Conservation (phyloP, 2,888 invertebrate genomes). For the Rhagonycha fulva region DNA sequence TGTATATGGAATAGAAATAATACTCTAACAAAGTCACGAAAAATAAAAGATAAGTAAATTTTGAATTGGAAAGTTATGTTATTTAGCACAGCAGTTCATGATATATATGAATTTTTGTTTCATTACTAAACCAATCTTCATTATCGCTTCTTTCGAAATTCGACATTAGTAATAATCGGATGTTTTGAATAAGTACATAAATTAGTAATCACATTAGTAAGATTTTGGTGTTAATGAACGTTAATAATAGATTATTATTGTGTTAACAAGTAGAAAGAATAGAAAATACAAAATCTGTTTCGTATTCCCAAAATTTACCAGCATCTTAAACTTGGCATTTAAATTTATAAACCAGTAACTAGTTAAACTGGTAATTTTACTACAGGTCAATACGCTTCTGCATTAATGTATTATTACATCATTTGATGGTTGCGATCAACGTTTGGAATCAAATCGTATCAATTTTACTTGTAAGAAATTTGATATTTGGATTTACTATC, state of each 20-base stretch:
- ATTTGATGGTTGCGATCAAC: not conserved
- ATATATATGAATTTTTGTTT: constrained; percentile 6
- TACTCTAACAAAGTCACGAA: constrained; percentile 18
- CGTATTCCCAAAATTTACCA: not conserved
- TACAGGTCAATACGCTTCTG: constrained; percentile 19
- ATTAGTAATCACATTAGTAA: not conserved
- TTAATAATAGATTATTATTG: not conserved
- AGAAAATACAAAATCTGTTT: not conserved
- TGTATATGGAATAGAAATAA: constrained; percentile 11
- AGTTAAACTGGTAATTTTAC: constrained; percentile 27
- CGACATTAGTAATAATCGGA: not conserved
- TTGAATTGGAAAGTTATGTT: constrained; percentile 1
- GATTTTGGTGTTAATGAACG: not conserved
- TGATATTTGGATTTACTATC: not conserved
- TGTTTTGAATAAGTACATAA: not conserved
- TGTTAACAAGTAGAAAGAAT: not conserved
- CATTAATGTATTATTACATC: constrained; percentile 6
- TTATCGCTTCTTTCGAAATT: not conserved
- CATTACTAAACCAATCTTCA: not conserved
- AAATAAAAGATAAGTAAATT: constrained; percentile 8
- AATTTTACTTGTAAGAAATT: not conserved
- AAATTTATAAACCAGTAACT: constrained; percentile 16
- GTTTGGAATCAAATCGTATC: not conserved
- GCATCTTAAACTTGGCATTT: constrained; percentile 24
- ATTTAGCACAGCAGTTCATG: constrained; percentile 16